Percentiles rank a stretch among this genome's conserved stretches.
phyloP scores from a whole-genome alignment of 2,888 invertebrate genomes.

The Eledone cirrhosa region DNA sequence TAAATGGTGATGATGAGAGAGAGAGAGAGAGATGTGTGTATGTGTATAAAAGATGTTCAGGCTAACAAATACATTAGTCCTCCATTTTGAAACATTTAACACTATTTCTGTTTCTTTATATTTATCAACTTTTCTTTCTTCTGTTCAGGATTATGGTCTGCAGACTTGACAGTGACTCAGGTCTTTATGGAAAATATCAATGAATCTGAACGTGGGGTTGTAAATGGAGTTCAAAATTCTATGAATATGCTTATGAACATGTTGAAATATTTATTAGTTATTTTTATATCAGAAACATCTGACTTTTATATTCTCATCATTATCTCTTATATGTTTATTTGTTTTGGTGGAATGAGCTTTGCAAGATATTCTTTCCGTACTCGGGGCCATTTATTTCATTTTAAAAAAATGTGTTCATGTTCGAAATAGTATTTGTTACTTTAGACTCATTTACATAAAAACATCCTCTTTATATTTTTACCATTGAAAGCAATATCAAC shows the following conservation, averaged over 20 bases:
- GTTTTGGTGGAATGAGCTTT: slow-evolving; percentile 55
- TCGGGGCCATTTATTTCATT: slow-evolving; percentile 47
- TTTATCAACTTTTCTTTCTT: slow-evolving; percentile 10
- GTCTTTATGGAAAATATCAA: slow-evolving; percentile 68
- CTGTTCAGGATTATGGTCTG: slow-evolving; percentile 69
- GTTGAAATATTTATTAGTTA: slow-evolving; percentile 68
- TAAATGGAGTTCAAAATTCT: slow-evolving; percentile 70
- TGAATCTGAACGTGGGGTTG: slow-evolving; percentile 68
- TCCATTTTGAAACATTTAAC: too few species aligned
- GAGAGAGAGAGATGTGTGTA: too few species aligned
- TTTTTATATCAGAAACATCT: slow-evolving; percentile 66
- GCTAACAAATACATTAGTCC: background rate
- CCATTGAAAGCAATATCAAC: too few species aligned
- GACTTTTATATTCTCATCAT: slow-evolving; percentile 69
- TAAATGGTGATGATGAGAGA: too few species aligned
- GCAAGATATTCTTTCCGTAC: slow-evolving; percentile 50
- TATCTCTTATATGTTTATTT: slow-evolving; percentile 65
- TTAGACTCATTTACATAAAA: too few species aligned
- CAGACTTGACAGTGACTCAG: slow-evolving; percentile 70
- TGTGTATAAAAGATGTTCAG: background rate
- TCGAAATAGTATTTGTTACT: too few species aligned
- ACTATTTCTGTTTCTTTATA: too few species aligned
- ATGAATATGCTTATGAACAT: slow-evolving; percentile 70
- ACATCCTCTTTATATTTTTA: too few species aligned
- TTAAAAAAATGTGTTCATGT: too few species aligned